Evolutionary conservation across 2,113 vertebrate genomes (phyloP), one percentile per base, ranked within the genome.

Genomic region (Chionodraco myersi): DNA sequence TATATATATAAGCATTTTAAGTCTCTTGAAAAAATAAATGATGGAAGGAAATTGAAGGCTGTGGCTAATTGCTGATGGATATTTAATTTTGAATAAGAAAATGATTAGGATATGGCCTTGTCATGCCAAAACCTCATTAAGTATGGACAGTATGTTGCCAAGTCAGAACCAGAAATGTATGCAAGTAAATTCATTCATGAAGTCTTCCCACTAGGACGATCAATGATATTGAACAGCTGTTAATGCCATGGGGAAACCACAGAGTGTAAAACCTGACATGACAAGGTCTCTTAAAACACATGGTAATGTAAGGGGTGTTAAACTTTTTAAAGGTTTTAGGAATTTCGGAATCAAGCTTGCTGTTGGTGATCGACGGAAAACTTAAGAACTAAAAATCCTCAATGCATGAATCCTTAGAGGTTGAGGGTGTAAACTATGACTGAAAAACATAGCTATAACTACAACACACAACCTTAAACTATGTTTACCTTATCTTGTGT

Each of bases 251-350:
- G 86, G 86, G 80, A 86, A 86, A 89, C 80, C 65, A 87, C 86
- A 45, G 70, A 78, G 77, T 86, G 81, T 80, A 54, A 60, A 69
- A 41, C 10, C 77, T 92, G 92, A 91, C 91, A 91, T 88, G 87
- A 93, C 91, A 94, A 93, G 92, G 91, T 91, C 90, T 88, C 65
- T 73, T 77, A 60, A 84, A 90, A 76, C 56, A 77, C 69, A 73
- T 41, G 36, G 58, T 71, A 64, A 84, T 84, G 75, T 76, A 79
- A 89, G 86, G 83, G 14, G 61, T 71, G 48, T 57, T 86, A 18
- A 67, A 90, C 57, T 77, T 77, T 84, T 51, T 51, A 67, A 80
- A 57, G 58, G 54, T 84, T 51, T 51, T 63, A 80, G 60, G 59
- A 51, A 63, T 78, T 66, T 53, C 59, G 45, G 11, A 71, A 64